Base-by-base conservation (phyloP, 2,888 invertebrate genomes). In the Ptilodon capucinus region DNA sequence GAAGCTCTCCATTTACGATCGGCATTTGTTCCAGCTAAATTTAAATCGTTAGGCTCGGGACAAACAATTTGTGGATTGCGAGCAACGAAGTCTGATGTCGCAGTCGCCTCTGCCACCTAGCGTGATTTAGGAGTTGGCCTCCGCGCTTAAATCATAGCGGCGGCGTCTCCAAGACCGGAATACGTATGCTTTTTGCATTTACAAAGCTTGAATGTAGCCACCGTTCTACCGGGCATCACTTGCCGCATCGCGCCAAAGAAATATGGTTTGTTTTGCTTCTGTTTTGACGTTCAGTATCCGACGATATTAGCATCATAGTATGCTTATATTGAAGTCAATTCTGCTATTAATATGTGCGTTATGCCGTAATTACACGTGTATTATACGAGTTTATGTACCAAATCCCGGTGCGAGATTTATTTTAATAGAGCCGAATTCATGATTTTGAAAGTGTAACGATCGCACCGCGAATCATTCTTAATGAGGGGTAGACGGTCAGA, bases 41-140 rank as follows among this genome's bases (percentile, higher is more conserved):
- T 84, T 90, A 89, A 84, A 88, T 85, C 81, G 86, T 86, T 86
- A 85, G 82, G 82, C 82, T 78, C 84, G 82, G 76, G 81, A 86
- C 86, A 84, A 86, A 87, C 86, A 88, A 88, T 90, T 89, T 84
- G 86, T 78, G 88, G 86, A 86, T 84, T 83, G 87, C 84, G 76
- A 81, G 79, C 77, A 76, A 74, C 76, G 75, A 70, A 81, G 81
- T 84, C 84, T 85, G 84, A 78, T 72, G 67, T 76, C 73, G 68
- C 79, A 72, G 74, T 81, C 78, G 77, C 72, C 75, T 76, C 74
- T 76, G 82, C 79, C 81, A 81, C 83, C 80, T 81, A 81, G 71
- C 78, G 80, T 87, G 88, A 87, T 89, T 89, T 88, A 87, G 78
- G 79, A 79, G 80, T 75, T 77, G 76, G 75, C 74, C 68, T 66